phyloP scores from a whole-genome alignment of 2,797 vertebrate genomes.

The Monodelphis domestica region DNA sequence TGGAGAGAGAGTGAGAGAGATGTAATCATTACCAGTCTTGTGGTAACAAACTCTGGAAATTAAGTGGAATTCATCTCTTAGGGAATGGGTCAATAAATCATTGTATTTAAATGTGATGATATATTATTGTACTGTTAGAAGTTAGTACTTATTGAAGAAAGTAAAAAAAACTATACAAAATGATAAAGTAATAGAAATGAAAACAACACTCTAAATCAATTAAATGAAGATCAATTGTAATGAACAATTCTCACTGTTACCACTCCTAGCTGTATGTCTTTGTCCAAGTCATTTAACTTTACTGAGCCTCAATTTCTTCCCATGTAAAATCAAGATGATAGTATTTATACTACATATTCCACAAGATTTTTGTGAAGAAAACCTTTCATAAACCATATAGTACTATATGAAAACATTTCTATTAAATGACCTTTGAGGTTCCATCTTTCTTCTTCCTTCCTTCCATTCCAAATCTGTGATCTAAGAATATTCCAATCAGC shows the following conservation, averaged over 20 bases:
- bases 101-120: background rate
- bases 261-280: background rate
- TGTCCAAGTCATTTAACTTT: background rate
- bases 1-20: background rate
- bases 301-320: background rate
- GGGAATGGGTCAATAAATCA: background rate
- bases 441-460: background rate
- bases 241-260: background rate
- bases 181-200: background rate
- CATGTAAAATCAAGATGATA: background rate
- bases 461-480: conserved; percentile 18
- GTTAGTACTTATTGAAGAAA: background rate
- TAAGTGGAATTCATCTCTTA: background rate
- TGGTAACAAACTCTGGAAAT: background rate
- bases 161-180: background rate
- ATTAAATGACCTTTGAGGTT: background rate
- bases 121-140: background rate
- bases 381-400: background rate
- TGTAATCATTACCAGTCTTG: background rate
- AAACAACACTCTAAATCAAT: background rate
- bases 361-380: background rate
- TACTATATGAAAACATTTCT: background rate
- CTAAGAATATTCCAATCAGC: conserved; percentile 18
- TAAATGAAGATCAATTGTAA: background rate
- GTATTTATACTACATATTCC: background rate